phyloP scores from a whole-genome alignment of 2,113 vertebrate species.

The Ammodytes marinus region DNA sequence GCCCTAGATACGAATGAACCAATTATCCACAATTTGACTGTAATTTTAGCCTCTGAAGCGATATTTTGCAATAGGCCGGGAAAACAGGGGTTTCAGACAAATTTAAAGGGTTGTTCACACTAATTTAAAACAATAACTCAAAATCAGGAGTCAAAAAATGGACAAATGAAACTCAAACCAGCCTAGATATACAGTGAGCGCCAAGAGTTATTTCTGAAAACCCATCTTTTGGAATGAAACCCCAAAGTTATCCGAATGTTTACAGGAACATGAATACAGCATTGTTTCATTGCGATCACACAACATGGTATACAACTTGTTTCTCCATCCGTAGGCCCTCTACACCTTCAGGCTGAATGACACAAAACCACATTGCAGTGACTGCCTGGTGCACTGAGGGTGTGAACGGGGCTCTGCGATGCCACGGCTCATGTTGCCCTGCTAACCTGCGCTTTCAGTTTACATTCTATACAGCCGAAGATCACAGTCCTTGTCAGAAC shows the following conservation, averaged over 20 bases:
- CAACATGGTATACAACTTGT: conserved; percentile 1
- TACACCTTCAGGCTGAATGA: conserved; percentile 54
- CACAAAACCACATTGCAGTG: conserved; percentile 10
- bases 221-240: not conserved
- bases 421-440: conserved; percentile 18
- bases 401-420: conserved; percentile 1
- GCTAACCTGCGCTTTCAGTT: conserved; percentile 63
- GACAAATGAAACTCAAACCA: not conserved
- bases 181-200: not conserved
- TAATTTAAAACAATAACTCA: not conserved
- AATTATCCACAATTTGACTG: conserved; percentile 29
- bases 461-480: conserved; percentile 42
- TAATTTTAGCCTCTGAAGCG: not conserved
- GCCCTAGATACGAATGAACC: conserved; percentile 30
- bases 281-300: conserved; percentile 11
- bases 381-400: conserved; percentile 26
- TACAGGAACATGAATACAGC: not conserved
- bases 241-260: not conserved
- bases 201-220: not conserved
- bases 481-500: conserved; percentile 54
- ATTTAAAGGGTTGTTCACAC: not conserved
- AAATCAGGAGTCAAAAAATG: not conserved
- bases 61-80: not conserved
- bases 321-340: not conserved
- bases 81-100: not conserved